Base-by-base conservation (phyloP, 2,888 invertebrate species). In the Heliconius ethilla region DNA sequence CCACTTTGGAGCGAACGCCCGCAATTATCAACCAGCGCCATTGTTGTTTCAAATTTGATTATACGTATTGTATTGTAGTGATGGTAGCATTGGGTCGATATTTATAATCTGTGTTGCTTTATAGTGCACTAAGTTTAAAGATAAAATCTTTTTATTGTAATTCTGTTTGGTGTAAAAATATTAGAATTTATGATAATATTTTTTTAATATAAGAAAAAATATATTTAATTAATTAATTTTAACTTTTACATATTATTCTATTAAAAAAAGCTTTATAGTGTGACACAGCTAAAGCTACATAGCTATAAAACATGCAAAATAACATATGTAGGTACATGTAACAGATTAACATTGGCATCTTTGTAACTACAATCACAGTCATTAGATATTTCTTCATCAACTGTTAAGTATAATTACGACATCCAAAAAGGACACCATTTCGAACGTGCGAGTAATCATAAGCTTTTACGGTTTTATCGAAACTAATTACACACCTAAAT, bases 1-100 rank as follows among this genome's bases (percentile, higher is more conserved):
- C 90, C 86, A 88, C 88, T 88, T 90, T 92, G 88, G 86, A 85
- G 86, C 84, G 80, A 87, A 88, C 87, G 89, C 89, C 88, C 88
- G 89, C 89, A 91, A 91, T 92, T 92, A 92, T 90, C 89, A 90
- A 90, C 88, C 88, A 89, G 88, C 89, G 87, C 89, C 88, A 90
- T 93, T 94, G 93, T 93, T 89, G 89, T 88, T 89, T 87, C 84
- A 90, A 90, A 90, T 91, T 91, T 90, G 89, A 92, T 92, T 91
- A 88, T 90, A 67, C 67, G 67, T 63, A 67, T 67, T 67, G 37
- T 67, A 88, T 85, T 78, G 80, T 91, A 92, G 91, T 85, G 93
- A 80, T 85, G 92, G 82, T 88, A 86, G 86, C 86, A 85, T 51
- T 70, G 55, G 78, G 69, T 78, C 79, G 78, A 82, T 79, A 70